Conservation (phyloP, 1,140 invertebrate genomes). For the Patella vulgata region DNA sequence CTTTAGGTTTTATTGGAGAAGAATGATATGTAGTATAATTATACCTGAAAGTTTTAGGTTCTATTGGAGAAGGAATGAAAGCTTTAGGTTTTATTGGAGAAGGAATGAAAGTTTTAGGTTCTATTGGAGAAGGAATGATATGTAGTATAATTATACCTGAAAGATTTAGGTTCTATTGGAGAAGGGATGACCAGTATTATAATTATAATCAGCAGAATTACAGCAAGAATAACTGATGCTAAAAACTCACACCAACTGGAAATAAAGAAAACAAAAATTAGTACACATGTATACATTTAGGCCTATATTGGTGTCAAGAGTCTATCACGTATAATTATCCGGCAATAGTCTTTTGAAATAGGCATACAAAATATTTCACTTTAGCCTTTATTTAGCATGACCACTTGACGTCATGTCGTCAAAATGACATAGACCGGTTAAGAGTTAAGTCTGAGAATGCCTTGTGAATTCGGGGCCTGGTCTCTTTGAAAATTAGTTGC, state of each 20-base stretch:
- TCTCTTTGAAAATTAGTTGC: too few relatives aligned
- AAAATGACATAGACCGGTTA: too few relatives aligned
- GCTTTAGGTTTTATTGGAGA: background rate
- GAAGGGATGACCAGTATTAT: conserved; percentile 39
- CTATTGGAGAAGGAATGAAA: background rate
- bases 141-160: conserved; percentile 30
- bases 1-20: background rate
- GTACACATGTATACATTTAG: too few relatives aligned
- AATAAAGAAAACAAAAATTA: conserved; percentile 1
- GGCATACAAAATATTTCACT: too few relatives aligned
- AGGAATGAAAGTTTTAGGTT: background rate
- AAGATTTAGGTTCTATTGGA: conserved; percentile 47
- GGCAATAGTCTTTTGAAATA: too few relatives aligned
- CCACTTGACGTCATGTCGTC: too few relatives aligned
- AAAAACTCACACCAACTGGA: conserved; percentile 43
- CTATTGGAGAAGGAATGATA: background rate
- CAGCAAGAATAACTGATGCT: conserved; percentile 25
- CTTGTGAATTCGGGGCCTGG: too few relatives aligned
- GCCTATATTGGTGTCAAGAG: too few relatives aligned
- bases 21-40: background rate
- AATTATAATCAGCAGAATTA: conserved; percentile 31
- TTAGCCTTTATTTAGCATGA: too few relatives aligned
- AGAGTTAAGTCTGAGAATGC: too few relatives aligned
- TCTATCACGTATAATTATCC: too few relatives aligned
- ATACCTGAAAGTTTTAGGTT: background rate